phyloP scores from a whole-genome alignment of 2,797 vertebrate species.

The Chromobotia macracanthus region DNA sequence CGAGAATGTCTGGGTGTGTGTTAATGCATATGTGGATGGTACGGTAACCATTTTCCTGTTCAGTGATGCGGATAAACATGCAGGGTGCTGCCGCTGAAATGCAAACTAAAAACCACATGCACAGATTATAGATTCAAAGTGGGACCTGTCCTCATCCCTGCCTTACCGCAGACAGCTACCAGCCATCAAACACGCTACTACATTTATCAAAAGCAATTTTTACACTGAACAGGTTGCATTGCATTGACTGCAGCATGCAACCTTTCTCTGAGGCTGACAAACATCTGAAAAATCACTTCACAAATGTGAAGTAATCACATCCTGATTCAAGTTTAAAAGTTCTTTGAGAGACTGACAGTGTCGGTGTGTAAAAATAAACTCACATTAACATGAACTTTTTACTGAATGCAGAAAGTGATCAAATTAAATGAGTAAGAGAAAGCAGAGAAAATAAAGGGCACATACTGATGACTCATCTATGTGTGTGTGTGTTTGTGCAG shows the following conservation, averaged over 20 bases:
- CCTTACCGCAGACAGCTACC: not conserved
- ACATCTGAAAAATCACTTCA: too few relatives aligned
- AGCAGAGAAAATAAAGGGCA: constrained; percentile 29
- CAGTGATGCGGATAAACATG: constrained; percentile 49
- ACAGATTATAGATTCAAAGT: constrained; percentile 11
- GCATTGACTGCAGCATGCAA: too few relatives aligned
- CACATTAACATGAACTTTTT: constrained; percentile 16
- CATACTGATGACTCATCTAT: constrained; percentile 49
- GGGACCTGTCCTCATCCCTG: not conserved
- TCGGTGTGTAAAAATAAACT: constrained; percentile 29
- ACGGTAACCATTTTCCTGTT: constrained; percentile 53
- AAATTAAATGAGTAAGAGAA: constrained; percentile 41
- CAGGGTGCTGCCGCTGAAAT: not conserved
- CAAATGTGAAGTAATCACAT: not conserved
- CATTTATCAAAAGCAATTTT: not conserved
- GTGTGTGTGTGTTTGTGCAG: constrained; percentile 8
- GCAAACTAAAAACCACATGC: constrained; percentile 20
- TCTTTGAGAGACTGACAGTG: not conserved
- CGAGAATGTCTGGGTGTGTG: constrained; percentile 24
- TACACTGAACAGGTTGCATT: not conserved
- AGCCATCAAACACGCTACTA: not conserved
- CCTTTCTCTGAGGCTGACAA: too few relatives aligned
- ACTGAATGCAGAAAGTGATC: constrained; percentile 40
- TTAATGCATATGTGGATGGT: constrained; percentile 39
- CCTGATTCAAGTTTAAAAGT: not conserved